Evolutionary conservation across 1,140 invertebrate species (phyloP), one percentile per base, ranked within the genome.

Genomic region (Delia radicum): DNA sequence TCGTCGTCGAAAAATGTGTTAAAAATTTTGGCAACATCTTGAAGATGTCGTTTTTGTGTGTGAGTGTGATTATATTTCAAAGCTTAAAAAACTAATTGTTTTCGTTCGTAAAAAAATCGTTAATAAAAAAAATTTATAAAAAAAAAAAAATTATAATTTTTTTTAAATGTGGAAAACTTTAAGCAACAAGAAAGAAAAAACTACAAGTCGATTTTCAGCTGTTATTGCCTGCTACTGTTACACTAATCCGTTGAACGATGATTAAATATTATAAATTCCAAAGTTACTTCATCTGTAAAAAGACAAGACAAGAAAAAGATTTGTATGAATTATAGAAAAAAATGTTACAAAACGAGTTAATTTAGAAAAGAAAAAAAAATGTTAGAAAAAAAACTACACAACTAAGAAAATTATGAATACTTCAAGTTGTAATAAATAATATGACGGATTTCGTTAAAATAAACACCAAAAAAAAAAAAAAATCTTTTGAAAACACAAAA

Each of bases 211-310:
- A 42, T 42, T 42, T 42, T 42, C 6, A 42, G n/a, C n/a, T 42
- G 37, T 42, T 42, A 65, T 21, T 55, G 48, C 21, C n/a, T 55
- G 0, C 18, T 55, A 13, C 37, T 10, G 12, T 15, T 42, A 42
- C 37, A 42, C 12, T 42, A 42, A 42, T 33, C 4, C 31, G 31
- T 33, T 33, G 31, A 1, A 55, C 21, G 48, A 55, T 55, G 48
- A 55, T 55, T 21, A 55, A 55, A 55, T 55, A 18, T 33, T 69
- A 33, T 37, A 69, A 69, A 33, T 69, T 33, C 65, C 29, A 69
- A 69, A 69, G 65, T 82, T 82, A 82, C 80, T 81, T 81, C 81
- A 83, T 83, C 81, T 79, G 78, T 33, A 79, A 80, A 67, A 71
- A 31, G 67, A 79, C 29, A 55, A 55, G 18, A 15, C n/a, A 15